Conservation (phyloP, 2,888 invertebrate species). For the Archaeoteleia sp. region DNA sequence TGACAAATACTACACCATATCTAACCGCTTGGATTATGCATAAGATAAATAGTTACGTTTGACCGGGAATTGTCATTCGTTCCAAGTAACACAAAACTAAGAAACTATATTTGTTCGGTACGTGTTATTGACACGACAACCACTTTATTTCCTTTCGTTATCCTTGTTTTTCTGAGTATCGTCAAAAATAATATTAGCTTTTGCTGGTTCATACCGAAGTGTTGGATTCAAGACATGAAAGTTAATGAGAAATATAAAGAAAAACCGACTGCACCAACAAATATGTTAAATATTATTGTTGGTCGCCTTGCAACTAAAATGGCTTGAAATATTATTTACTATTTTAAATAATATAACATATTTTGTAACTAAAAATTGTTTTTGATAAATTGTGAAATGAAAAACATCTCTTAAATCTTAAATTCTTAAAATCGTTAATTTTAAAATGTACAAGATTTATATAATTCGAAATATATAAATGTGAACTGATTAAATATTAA, state of each 20-base stretch:
- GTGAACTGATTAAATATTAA: no score
- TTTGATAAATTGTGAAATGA: no score
- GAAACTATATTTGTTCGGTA: slow-evolving; percentile 22
- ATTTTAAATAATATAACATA: no score
- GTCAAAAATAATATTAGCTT: slow-evolving; percentile 38
- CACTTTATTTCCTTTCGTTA: slow-evolving; percentile 38
- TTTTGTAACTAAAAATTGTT: no score
- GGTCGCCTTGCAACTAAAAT: not conserved
- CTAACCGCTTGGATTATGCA: not conserved
- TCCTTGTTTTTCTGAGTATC: slow-evolving; percentile 25
- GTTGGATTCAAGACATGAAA: slow-evolving; percentile 1
- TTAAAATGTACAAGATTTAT: no score
- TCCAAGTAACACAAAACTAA: slow-evolving; percentile 15
- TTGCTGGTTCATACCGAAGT: not conserved
- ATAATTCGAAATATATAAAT: no score
- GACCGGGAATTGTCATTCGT: not conserved
- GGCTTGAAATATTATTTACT: no score
- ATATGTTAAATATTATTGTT: not conserved
- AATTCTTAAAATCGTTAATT: no score
- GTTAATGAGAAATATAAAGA: slow-evolving; percentile 33
- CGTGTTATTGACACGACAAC: slow-evolving; percentile 33
- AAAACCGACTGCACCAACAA: not conserved
- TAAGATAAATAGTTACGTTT: not conserved
- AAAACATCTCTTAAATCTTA: no score
- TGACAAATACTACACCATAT: not conserved